A percentile compares a stretch with the other conserved stretches of the same genome.
Evolutionary conservation across 2,888 invertebrate species (phyloP).

Genomic region (Xestia sexstrigata): DNA sequence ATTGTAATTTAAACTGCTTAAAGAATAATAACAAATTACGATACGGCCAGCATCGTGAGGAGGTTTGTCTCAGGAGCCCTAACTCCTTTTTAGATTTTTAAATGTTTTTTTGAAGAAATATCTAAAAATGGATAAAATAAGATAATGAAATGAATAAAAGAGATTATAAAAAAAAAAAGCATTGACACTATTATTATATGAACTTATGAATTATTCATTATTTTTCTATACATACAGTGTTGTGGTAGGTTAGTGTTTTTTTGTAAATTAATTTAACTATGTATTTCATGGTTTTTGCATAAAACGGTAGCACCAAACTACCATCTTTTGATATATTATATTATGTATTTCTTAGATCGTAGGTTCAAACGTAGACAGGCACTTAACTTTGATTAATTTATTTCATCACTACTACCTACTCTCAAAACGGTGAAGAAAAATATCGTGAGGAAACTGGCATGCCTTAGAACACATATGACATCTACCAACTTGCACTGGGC

Average conservation of each 20-base stretch:
- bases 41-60: too few relatives aligned
- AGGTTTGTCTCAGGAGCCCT: too few relatives aligned
- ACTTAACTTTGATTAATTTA: background rate
- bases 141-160: background rate
- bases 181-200: conserved; percentile 6
- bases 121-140: too few relatives aligned
- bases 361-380: background rate
- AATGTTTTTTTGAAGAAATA: too few relatives aligned
- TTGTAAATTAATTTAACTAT: background rate
- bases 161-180: background rate
- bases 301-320: too few relatives aligned
- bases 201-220: conserved; percentile 20
- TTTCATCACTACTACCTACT: background rate
- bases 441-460: background rate
- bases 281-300: background rate
- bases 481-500: background rate
- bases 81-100: too few relatives aligned
- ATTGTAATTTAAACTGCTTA: background rate
- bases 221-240: background rate
- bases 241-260: conserved; percentile 13
- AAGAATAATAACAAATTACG: too few relatives aligned
- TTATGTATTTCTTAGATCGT: background rate
- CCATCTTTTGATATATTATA: background rate
- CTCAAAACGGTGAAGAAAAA: background rate
- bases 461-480: background rate